These are phyloP conservation scores for Oithona nana DNA, from an alignment of 2,888 invertebrate genomes.

Conservation along the genomic window DNA sequence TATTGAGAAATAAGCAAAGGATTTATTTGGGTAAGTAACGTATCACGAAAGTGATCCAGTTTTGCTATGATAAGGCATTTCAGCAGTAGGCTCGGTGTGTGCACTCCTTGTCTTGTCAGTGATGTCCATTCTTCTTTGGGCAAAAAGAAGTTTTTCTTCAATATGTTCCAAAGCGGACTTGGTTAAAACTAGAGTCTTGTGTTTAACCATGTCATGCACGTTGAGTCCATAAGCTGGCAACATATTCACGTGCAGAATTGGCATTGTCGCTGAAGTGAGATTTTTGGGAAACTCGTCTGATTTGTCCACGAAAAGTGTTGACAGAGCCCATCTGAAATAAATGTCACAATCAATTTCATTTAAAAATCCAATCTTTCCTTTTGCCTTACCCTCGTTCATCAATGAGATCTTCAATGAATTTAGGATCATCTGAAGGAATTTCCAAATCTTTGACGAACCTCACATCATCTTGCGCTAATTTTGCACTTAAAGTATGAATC, in stretches of 20 bases:
- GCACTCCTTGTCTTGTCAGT: background rate
- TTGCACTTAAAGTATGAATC: conserved; percentile 61
- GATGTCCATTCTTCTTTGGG: background rate
- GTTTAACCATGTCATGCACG: conserved; percentile 89
- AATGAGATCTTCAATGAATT: conserved; percentile 57
- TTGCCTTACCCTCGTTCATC: conserved; percentile 54
- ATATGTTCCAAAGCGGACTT: conserved; percentile 60
- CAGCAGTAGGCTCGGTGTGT: background rate
- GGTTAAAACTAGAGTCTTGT: conserved; percentile 76
- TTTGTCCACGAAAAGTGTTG: conserved; percentile 35
- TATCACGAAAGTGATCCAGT: background rate
- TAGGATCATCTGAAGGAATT: conserved; percentile 58
- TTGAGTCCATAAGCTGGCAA: conserved; percentile 91
- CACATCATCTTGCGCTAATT: conserved; percentile 81
- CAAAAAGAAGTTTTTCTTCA: conserved; percentile 48
- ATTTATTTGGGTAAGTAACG: too few species aligned
- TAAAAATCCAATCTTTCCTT: background rate
- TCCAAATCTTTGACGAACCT: conserved; percentile 71
- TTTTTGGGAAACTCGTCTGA: conserved; percentile 70
- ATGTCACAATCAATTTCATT: background rate
- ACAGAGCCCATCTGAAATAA: conserved; percentile 9
- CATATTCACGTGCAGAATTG: conserved; percentile 61
- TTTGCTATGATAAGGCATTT: background rate
- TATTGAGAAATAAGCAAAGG: too few species aligned
- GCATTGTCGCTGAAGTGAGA: conserved; percentile 58